phyloP scores from a whole-genome alignment of 37 sponge, comb jelly and placozoan species.

The Dysidea cf. avara region DNA sequence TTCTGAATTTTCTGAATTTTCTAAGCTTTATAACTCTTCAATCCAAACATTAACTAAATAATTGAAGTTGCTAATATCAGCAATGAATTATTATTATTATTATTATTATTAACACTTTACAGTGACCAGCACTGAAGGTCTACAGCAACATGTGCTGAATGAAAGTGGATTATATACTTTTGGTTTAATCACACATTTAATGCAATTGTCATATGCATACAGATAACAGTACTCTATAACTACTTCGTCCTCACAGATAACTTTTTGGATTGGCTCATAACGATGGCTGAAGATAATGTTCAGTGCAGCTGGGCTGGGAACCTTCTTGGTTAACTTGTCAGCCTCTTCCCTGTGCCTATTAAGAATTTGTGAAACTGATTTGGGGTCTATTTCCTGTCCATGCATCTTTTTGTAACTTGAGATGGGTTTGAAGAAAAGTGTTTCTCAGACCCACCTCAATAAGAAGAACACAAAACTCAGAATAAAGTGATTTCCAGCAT shows the following conservation, averaged over 20 bases:
- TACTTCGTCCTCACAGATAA: constrained; percentile 11
- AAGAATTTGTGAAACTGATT: background rate
- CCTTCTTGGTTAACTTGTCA: background rate
- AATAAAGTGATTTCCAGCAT: constrained; percentile 35
- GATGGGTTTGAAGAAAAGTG: constrained; percentile 19
- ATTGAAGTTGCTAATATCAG: background rate
- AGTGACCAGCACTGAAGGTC: too few relatives aligned
- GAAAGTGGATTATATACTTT: background rate
- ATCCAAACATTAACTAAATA: constrained; percentile 7
- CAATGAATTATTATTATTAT: background rate
- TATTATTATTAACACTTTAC: too few relatives aligned
- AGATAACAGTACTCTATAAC: constrained; percentile 30
- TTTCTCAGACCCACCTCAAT: constrained; percentile 20
- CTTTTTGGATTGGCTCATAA: constrained; percentile 1
- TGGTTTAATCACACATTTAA: too few relatives aligned
- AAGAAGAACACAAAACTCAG: constrained; percentile 25
- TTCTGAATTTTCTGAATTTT: background rate
- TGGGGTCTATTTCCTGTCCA: background rate
- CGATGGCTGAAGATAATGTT: constrained; percentile 1
- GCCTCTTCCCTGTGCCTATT: constrained; percentile 20
- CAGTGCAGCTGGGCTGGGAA: constrained; percentile 4
- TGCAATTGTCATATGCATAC: too few relatives aligned
- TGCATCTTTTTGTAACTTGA: constrained; percentile 7
- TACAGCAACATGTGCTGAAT: too few relatives aligned
- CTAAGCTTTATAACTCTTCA: constrained; percentile 2